A percentile compares a stretch with the other conserved stretches of the same genome.
Evolutionary conservation across 92 coral and sea anemone genomes (phyloP).

Genomic region (Ricordea florida): DNA sequence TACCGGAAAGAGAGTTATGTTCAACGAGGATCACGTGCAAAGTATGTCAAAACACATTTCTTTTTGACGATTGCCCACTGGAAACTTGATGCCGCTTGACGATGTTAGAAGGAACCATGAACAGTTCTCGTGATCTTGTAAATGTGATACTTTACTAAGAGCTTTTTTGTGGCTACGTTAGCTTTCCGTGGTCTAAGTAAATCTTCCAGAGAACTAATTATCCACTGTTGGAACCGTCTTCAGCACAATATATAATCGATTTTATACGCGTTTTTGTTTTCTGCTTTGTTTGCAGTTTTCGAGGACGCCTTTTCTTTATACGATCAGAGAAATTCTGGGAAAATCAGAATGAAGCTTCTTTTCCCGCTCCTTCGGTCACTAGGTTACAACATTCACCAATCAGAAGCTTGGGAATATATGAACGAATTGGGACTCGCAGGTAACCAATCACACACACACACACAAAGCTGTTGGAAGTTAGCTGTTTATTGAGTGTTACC

Average conservation of each 20-base stretch:
- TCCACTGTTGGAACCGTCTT: too few relatives aligned
- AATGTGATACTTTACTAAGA: too few relatives aligned
- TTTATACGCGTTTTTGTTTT: too few relatives aligned
- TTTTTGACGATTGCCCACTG: background rate
- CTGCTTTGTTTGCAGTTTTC: constrained; percentile 32
- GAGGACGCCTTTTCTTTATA: constrained; percentile 78
- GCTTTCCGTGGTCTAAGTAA: too few relatives aligned
- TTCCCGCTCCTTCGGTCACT: constrained; percentile 59
- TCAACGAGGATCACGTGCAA: constrained; percentile 9
- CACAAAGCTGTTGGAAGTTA: too few relatives aligned
- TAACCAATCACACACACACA: background rate
- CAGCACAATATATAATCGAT: too few relatives aligned
- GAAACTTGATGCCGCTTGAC: too few relatives aligned
- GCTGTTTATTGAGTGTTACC: too few relatives aligned
- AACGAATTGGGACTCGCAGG: constrained; percentile 73
- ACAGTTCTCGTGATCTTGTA: too few relatives aligned
- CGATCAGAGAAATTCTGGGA: constrained; percentile 43
- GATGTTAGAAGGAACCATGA: too few relatives aligned
- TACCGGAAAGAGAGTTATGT: constrained; percentile 8
- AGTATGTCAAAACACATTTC: background rate
- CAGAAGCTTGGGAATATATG: constrained; percentile 61
- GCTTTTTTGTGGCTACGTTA: too few relatives aligned
- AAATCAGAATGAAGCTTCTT: constrained; percentile 24
- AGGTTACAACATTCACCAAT: constrained; percentile 75
- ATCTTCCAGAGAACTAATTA: too few relatives aligned